Evolutionary conservation across 92 coral and sea anemone species (phyloP), one percentile per base, ranked within the genome.

Genomic region (Porites evermanni): DNA sequence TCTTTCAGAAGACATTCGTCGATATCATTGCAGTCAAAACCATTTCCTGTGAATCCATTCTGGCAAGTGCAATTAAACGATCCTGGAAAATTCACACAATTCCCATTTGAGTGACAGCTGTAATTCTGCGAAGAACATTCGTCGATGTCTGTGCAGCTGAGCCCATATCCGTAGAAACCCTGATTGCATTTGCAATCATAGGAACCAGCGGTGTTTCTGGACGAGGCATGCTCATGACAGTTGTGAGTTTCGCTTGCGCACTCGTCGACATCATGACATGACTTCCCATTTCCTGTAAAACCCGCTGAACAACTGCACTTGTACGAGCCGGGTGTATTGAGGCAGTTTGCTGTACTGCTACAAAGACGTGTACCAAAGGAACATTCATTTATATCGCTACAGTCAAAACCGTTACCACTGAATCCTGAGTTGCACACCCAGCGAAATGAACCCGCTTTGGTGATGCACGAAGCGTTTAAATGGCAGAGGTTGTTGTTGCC

Each of bases 21-120:
- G 6, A 84, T 8, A 68, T 84, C 88, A 56, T 64, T 74, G 50
- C 88, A 84, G 56, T 11, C 75, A 17, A 32, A 64, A 6, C 88
- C 88, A 51, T 84, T 54, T 73, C 88, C 81, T 8, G 82, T 74
- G 21, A 84, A 84, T 29, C 88, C 81, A 23, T 81, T 51, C 64
- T 21, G 26, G 32, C 87, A 83, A 29, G 78, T n/a, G 21, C 79
- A 72, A 14, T 72, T 72, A 29, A 67, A 80, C 10, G 65, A 67
- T 67, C 84, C 84, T 16, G 63, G 67, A 63, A 54, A 8, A 47
- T 84, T 74, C 8, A 51, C 29, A 12, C 88, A 84, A 19, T 50
- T 64, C 20, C 82, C 88, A 53, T 84, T 75, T 23, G 20, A 58
- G 20, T 67, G 56, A 75, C 88, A 84, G 24, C 21, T 56, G 51